Evolutionary conservation across 1,140 invertebrate genomes (phyloP).

Genomic region (Pogonognathellus flavescens): DNA sequence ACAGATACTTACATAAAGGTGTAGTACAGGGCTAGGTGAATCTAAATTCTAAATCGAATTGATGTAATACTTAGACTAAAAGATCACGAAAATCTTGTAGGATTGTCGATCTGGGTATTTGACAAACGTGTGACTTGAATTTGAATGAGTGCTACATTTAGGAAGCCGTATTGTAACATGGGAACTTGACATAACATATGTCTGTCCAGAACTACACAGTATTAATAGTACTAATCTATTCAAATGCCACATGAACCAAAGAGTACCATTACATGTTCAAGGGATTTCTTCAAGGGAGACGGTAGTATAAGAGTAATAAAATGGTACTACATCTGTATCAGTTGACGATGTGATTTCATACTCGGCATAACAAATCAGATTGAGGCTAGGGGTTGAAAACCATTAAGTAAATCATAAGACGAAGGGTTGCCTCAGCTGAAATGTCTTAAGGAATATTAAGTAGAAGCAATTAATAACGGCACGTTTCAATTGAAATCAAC

Average conservation of each 20-base stretch:
- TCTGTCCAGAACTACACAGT: too few relatives aligned
- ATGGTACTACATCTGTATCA: not conserved
- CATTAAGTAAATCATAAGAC: constrained; percentile 15
- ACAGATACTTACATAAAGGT: not conserved
- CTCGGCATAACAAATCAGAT: not conserved
- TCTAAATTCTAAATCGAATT: constrained; percentile 40
- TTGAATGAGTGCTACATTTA: not conserved
- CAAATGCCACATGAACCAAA: too few relatives aligned
- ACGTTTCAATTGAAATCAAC: constrained; percentile 66
- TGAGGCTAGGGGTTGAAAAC: constrained; percentile 21
- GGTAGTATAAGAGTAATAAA: not conserved
- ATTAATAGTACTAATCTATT: too few relatives aligned
- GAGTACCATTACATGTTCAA: too few relatives aligned
- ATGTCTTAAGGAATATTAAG: constrained; percentile 62
- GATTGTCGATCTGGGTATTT: constrained; percentile 46
- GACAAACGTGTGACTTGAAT: constrained; percentile 36
- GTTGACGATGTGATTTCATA: not conserved
- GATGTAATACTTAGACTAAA: constrained; percentile 38
- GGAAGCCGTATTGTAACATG: not conserved
- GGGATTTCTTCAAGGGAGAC: too few relatives aligned
- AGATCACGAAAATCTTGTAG: constrained; percentile 37
- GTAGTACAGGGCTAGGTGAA: constrained; percentile 1
- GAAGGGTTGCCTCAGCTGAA: not conserved
- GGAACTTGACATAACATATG: too few relatives aligned
- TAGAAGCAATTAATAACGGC: constrained; percentile 63